A percentile compares a stretch with the other conserved stretches of the same genome.
Evolutionary conservation across 1,140 invertebrate genomes (phyloP).

Genomic region (Anoplolepis gracilipes): DNA sequence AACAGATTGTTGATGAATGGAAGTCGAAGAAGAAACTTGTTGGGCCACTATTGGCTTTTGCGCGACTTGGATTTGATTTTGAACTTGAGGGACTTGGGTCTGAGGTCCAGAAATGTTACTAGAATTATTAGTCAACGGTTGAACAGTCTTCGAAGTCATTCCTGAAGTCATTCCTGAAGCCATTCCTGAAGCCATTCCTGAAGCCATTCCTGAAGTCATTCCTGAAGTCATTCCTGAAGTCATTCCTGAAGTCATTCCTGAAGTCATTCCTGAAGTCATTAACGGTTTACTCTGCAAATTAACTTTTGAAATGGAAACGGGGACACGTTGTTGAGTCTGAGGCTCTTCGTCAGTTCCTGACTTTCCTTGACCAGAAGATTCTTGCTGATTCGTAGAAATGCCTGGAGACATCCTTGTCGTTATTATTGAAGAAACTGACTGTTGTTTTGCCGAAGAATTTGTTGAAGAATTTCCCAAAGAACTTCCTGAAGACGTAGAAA

Average conservation of each 20-base stretch:
- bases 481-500: slow-evolving; percentile 32
- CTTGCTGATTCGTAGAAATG: slow-evolving; percentile 19
- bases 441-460: slow-evolving; percentile 59
- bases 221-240: slow-evolving; percentile 9
- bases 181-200: not conserved
- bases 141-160: slow-evolving; percentile 9
- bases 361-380: slow-evolving; percentile 17
- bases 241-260: not conserved
- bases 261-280: not conserved
- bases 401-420: not conserved
- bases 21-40: slow-evolving; percentile 58
- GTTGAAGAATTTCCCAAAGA: slow-evolving; percentile 5
- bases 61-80: slow-evolving; percentile 47
- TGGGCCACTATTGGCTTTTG: slow-evolving; percentile 57
- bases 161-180: not conserved
- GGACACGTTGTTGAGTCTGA: slow-evolving; percentile 10
- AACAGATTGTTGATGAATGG: slow-evolving; percentile 64
- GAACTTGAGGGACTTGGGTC: slow-evolving; percentile 46
- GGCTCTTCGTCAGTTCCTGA: not conserved
- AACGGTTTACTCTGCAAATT: slow-evolving; percentile 13
- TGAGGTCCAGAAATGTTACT: slow-evolving; percentile 39
- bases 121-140: not conserved
- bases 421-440: slow-evolving; percentile 27
- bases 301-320: slow-evolving; percentile 20
- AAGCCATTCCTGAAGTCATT: not conserved